Evolutionary conservation across 1,140 invertebrate species (phyloP).

Genomic region (Helicorthomorpha holstii): DNA sequence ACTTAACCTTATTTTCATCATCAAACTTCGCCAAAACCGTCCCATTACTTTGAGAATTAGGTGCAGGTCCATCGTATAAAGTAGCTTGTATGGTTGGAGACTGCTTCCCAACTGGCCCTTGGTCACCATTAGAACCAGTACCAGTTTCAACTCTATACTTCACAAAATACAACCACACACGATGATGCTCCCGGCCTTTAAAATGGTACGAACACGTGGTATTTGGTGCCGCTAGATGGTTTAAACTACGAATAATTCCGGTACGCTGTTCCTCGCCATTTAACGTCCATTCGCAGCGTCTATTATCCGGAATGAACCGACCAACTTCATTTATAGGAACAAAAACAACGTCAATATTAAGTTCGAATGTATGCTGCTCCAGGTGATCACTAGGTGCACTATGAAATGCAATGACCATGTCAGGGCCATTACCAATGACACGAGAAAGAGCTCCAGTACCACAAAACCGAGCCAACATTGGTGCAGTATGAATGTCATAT

Average conservation of each 20-base stretch:
- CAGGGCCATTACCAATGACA: constrained; percentile 45
- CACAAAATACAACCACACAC: constrained; percentile 72
- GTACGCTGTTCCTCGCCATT: constrained; percentile 26
- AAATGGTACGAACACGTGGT: constrained; percentile 74
- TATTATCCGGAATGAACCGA: constrained; percentile 30
- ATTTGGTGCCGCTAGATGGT: constrained; percentile 64
- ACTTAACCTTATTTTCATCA: constrained; percentile 47
- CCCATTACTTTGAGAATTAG: constrained; percentile 11
- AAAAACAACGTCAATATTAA: constrained; percentile 71
- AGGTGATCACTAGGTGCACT: constrained; percentile 42
- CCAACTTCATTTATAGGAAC: constrained; percentile 32
- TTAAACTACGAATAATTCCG: constrained; percentile 52
- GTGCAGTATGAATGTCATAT: constrained; percentile 14
- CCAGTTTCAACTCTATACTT: constrained; percentile 37
- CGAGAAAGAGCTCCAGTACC: constrained; percentile 46
- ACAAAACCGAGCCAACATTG: constrained; percentile 19
- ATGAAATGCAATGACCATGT: constrained; percentile 63
- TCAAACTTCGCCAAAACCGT: constrained; percentile 44
- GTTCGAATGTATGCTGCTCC: constrained; percentile 45
- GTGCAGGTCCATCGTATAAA: constrained; percentile 3
- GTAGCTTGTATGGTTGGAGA: constrained; percentile 40
- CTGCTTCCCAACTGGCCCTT: neutral
- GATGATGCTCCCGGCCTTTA: constrained; percentile 51
- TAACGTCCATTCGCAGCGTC: constrained; percentile 19
- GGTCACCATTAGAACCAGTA: neutral